Evolutionary conservation across 2,113 vertebrate species (phyloP).

Genomic region (Brienomyrus brachyistius): DNA sequence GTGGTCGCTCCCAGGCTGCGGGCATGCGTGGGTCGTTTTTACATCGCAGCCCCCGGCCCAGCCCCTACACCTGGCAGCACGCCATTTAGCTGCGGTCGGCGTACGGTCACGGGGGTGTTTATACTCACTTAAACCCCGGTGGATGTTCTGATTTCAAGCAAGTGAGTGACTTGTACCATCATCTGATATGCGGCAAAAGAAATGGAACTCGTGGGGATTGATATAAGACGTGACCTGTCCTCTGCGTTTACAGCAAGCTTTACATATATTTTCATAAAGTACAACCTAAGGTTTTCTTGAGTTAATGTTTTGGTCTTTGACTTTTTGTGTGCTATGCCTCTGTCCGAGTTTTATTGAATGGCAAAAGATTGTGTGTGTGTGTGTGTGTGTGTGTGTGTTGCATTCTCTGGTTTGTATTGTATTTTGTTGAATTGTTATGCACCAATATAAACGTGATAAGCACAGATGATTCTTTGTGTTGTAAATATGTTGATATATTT

Average conservation of each 20-base stretch:
- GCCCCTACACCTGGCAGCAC: background rate
- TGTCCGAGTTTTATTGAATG: background rate
- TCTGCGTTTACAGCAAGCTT: background rate
- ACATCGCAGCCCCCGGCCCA: background rate
- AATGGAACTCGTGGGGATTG: background rate
- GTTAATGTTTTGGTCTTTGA: background rate
- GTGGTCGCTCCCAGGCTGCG: background rate
- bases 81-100: background rate
- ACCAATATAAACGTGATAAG: background rate
- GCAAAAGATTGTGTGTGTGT: too few relatives aligned
- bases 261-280: background rate
- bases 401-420: background rate
- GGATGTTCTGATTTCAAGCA: background rate
- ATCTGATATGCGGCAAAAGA: background rate
- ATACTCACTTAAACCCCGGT: background rate
- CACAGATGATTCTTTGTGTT: background rate
- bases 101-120: background rate
- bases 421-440: background rate
- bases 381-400: background rate
- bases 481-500: background rate
- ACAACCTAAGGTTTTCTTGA: background rate
- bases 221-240: background rate
- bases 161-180: background rate
- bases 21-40: background rate
- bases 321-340: background rate